Evolutionary conservation across 2,797 vertebrate species (phyloP).

Genomic region (Monodelphis domestica): DNA sequence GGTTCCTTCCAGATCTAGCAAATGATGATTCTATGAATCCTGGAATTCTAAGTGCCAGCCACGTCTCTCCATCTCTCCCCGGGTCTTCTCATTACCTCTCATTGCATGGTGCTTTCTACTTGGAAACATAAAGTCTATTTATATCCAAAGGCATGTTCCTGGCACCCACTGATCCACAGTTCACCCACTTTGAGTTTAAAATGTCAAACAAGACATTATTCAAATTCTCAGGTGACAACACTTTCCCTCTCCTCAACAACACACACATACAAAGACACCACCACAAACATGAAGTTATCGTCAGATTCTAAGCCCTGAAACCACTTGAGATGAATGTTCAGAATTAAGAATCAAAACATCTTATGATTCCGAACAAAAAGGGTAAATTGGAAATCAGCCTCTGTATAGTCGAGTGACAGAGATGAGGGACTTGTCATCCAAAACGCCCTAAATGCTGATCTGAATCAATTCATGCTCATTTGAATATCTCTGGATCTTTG

Average conservation of each 20-base stretch:
- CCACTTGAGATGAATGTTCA: constrained; percentile 61
- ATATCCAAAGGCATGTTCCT: not conserved
- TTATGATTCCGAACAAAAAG: constrained; percentile 56
- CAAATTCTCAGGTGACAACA: constrained; percentile 51
- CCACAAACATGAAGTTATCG: constrained; percentile 56
- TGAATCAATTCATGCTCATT: not conserved
- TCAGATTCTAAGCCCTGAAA: constrained; percentile 41
- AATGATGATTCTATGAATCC: not conserved
- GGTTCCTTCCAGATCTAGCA: not conserved
- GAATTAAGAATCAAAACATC: constrained; percentile 65
- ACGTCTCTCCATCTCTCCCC: not conserved
- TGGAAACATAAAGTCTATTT: not conserved
- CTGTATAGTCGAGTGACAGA: not conserved
- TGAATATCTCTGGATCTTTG: not conserved
- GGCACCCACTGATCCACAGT: not conserved
- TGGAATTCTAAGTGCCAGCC: not conserved
- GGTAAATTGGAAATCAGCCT: constrained; percentile 62
- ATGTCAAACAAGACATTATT: constrained; percentile 60
- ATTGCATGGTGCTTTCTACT: not conserved
- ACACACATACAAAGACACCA: constrained; percentile 5
- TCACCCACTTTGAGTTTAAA: constrained; percentile 50
- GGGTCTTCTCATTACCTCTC: not conserved
- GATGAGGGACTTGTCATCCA: constrained; percentile 3
- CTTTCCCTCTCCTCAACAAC: constrained; percentile 9
- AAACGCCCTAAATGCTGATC: not conserved